A percentile compares a stretch with the other conserved stretches of the same genome.
Evolutionary conservation across 2,888 invertebrate genomes (phyloP).

Genomic region (Caenorhabditis virilis): DNA sequence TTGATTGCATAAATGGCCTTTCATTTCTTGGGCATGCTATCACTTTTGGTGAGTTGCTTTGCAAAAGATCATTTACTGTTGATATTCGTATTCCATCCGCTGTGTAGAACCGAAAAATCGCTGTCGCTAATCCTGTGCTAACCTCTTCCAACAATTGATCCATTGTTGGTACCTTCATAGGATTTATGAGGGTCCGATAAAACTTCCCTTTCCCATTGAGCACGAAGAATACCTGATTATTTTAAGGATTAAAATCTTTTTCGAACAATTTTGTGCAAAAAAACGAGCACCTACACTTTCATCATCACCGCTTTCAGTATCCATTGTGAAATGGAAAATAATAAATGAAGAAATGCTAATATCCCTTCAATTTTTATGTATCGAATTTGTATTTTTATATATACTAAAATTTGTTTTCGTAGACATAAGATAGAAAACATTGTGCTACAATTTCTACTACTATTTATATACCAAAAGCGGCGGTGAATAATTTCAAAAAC

Average conservation of each 20-base stretch:
- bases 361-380: too few relatives aligned
- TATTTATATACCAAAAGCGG: too few relatives aligned
- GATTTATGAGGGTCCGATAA: slow-evolving; percentile 59
- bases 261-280: too few relatives aligned
- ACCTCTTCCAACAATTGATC: slow-evolving; percentile 59
- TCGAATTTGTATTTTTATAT: too few relatives aligned
- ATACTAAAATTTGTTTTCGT: too few relatives aligned
- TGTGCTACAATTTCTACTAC: not conserved
- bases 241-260: too few relatives aligned
- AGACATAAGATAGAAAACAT: too few relatives aligned
- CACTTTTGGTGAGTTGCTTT: slow-evolving; percentile 40
- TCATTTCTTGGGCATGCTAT: slow-evolving; percentile 63
- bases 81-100: slow-evolving; percentile 52
- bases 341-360: too few relatives aligned
- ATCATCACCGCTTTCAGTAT: too few relatives aligned
- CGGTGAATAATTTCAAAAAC: too few relatives aligned
- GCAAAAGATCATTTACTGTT: slow-evolving; percentile 51
- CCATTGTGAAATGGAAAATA: too few relatives aligned
- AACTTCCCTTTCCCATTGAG: slow-evolving; percentile 61
- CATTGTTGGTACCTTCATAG: slow-evolving; percentile 48
- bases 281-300: too few relatives aligned
- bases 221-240: slow-evolving; percentile 61
- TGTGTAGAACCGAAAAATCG: slow-evolving; percentile 60
- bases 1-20: slow-evolving; percentile 36
- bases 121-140: slow-evolving; percentile 41